Evolutionary conservation across 2,888 invertebrate species (phyloP).

Genomic region (Coecobrya sp.): DNA sequence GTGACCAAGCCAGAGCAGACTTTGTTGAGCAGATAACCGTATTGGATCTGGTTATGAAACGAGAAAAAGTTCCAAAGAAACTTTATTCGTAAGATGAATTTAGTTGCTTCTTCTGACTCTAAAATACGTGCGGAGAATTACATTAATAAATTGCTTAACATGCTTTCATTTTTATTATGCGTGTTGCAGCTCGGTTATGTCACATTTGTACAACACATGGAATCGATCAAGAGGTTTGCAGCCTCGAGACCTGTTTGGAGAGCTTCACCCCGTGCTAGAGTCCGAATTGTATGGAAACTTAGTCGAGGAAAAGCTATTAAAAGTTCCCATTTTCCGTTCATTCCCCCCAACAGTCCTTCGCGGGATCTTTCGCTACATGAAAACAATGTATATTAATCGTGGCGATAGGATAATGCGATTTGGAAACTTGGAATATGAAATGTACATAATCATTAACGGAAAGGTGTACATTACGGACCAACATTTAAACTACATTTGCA

Average conservation of each 20-base stretch:
- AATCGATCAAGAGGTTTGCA: slow-evolving; percentile 82
- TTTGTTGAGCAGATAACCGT: slow-evolving; percentile 79
- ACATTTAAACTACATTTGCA: slow-evolving; percentile 80
- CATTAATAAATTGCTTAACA: too few relatives aligned
- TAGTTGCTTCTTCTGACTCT: too few relatives aligned
- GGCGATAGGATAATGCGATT: slow-evolving; percentile 84
- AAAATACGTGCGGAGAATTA: neutral
- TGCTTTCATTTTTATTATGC: too few relatives aligned
- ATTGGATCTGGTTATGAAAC: slow-evolving; percentile 76
- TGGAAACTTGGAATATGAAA: slow-evolving; percentile 84
- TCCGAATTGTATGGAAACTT: slow-evolving; percentile 79
- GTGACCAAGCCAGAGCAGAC: slow-evolving; percentile 82
- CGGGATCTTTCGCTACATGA: slow-evolving; percentile 82
- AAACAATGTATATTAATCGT: slow-evolving; percentile 77
- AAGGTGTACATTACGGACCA: slow-evolving; percentile 84
- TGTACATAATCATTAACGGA: slow-evolving; percentile 84
- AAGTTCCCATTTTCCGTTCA: slow-evolving; percentile 80
- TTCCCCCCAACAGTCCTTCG: slow-evolving; percentile 81
- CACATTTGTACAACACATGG: slow-evolving; percentile 82
- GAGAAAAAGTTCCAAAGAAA: slow-evolving; percentile 79
- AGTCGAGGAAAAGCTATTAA: slow-evolving; percentile 72
- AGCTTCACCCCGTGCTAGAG: slow-evolving; percentile 81
- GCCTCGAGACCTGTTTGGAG: slow-evolving; percentile 79
- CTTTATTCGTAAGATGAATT: slow-evolving; percentile 72
- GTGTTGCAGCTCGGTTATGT: slow-evolving; percentile 62